Evolutionary conservation across 2,113 vertebrate genomes (phyloP).

Genomic region (Neotragus pygmaeus): DNA sequence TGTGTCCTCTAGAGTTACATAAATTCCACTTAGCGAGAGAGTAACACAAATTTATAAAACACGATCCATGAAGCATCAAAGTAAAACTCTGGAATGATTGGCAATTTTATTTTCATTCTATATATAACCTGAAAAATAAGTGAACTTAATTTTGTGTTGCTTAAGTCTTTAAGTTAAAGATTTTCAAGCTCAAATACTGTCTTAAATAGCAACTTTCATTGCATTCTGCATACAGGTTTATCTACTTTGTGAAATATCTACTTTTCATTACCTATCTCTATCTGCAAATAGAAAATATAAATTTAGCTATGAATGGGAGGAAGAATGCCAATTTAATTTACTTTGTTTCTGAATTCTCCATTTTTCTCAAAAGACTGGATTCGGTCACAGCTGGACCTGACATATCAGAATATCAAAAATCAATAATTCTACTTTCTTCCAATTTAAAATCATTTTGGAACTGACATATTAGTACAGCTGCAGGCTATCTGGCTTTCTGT

Average conservation of each 20-base stretch:
- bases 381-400: background rate
- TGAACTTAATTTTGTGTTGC: background rate
- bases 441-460: background rate
- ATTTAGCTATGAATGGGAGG: background rate
- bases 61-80: background rate
- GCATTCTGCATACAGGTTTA: background rate
- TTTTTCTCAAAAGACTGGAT: conserved; percentile 13
- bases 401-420: conserved; percentile 43
- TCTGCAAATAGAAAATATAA: conserved; percentile 31
- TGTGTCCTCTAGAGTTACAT: background rate
- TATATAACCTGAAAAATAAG: conserved; percentile 11
- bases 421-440: background rate
- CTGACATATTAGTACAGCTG: background rate
- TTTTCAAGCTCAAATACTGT: background rate
- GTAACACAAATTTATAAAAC: background rate
- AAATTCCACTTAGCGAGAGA: background rate
- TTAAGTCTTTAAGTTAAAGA: background rate
- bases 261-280: background rate
- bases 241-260: conserved; percentile 3
- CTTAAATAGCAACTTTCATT: background rate
- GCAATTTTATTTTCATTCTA: background rate
- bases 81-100: background rate
- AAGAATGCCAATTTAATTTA: background rate
- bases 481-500: background rate
- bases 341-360: background rate